Conservation (phyloP, 2,113 vertebrate genomes). For the Zapornia atra region DNA sequence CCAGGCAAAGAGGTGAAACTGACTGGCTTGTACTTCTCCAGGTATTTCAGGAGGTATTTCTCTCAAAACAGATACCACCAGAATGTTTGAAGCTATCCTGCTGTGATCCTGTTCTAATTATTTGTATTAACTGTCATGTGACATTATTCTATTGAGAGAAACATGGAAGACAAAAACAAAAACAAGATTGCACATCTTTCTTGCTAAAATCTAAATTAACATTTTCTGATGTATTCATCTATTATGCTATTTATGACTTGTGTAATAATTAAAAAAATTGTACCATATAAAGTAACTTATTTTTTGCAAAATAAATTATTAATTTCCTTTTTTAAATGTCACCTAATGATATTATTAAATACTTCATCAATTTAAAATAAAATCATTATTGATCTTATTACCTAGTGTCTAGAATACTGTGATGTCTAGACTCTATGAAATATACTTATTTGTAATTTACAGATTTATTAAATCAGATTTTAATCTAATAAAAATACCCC, state of each 20-base stretch:
- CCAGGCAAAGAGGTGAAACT: too few species aligned
- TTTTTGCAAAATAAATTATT: background rate
- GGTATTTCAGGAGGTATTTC: background rate
- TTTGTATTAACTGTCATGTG: background rate
- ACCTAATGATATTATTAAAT: background rate
- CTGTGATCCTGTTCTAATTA: background rate
- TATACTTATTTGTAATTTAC: background rate
- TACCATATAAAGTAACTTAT: background rate
- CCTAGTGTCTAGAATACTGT: background rate
- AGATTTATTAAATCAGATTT: background rate
- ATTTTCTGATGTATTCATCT: background rate
- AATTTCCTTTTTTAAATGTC: background rate
- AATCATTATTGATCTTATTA: background rate
- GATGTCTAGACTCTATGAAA: background rate
- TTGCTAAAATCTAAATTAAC: background rate
- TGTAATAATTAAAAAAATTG: background rate
- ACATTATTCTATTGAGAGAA: background rate
- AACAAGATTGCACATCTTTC: background rate
- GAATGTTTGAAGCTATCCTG: background rate
- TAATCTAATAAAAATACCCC: background rate
- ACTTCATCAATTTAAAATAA: background rate
- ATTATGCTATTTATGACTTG: background rate
- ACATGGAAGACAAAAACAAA: background rate
- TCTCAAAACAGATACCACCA: background rate
- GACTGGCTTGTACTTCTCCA: too few species aligned